These are phyloP conservation scores for Papilio demoleus DNA, from an alignment of 2,888 invertebrate species.

Conservation along the genomic window DNA sequence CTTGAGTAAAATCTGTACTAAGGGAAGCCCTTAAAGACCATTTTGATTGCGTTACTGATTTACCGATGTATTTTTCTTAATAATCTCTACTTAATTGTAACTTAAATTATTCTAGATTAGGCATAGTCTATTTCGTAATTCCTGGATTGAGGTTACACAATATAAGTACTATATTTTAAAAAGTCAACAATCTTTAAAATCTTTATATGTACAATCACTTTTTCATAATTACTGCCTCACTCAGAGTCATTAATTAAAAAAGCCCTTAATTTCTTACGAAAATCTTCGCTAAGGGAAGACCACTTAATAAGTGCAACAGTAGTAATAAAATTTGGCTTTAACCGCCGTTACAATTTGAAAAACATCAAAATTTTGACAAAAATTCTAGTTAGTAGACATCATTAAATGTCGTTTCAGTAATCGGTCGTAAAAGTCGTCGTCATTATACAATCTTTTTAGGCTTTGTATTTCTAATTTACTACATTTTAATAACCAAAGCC, in stretches of 20 bases:
- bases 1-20: not conserved
- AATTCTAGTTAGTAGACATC: too few species aligned
- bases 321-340: too few species aligned
- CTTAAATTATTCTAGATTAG: slow-evolving; percentile 1
- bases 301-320: too few species aligned
- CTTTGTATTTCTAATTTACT: too few species aligned
- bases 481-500: not conserved
- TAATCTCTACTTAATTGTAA: not conserved
- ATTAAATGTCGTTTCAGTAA: not conserved
- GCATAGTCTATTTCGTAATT: slow-evolving; percentile 5
- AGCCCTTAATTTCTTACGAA: too few species aligned
- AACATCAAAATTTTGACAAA: too few species aligned
- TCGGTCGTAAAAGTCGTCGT: not conserved
- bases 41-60: not conserved
- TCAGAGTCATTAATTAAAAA: too few species aligned
- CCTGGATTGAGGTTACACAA: slow-evolving; percentile 3
- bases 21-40: not conserved
- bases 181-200: too few species aligned
- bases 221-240: too few species aligned
- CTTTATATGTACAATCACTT: too few species aligned
- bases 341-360: not conserved
- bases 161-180: slow-evolving; percentile 6
- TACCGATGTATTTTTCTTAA: not conserved
- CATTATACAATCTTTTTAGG: not conserved
- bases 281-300: too few species aligned